phyloP scores from a whole-genome alignment of 37 sponge, comb jelly and placozoan species.

The Mnemiopsis leidyi region DNA sequence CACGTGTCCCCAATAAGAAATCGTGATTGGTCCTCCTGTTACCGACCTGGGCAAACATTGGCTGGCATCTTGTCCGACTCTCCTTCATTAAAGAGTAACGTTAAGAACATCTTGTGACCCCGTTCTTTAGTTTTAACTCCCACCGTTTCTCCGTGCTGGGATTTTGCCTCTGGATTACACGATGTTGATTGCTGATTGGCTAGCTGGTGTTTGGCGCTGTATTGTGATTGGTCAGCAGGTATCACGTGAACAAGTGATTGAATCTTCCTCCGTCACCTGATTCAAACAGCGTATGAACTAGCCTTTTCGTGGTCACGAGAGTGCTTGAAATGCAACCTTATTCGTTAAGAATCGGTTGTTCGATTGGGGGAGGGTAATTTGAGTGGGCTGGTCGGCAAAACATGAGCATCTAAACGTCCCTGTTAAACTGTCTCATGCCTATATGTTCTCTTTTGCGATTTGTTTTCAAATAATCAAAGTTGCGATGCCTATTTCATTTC shows the following conservation, averaged over 20 bases:
- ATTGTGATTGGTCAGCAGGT: neutral
- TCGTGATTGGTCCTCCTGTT: neutral
- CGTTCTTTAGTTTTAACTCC: neutral
- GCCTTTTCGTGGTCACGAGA: neutral
- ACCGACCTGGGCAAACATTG: neutral
- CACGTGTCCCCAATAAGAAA: neutral
- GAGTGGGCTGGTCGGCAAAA: conserved; percentile 26
- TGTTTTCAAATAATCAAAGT: neutral
- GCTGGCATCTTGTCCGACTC: neutral
- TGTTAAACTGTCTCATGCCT: neutral
- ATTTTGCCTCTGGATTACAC: neutral
- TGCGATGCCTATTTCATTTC: too few relatives aligned
- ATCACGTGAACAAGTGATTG: too few relatives aligned
- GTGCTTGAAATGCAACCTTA: conserved; percentile 9
- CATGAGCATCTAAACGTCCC: neutral
- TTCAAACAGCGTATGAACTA: neutral
- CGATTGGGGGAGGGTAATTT: neutral
- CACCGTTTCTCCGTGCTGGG: neutral
- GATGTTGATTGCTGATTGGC: neutral
- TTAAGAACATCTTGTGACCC: neutral
- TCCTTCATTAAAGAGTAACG: neutral
- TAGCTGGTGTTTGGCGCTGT: neutral
- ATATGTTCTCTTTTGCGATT: neutral
- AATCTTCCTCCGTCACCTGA: neutral
- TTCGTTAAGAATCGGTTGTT: neutral